These are phyloP conservation scores for Lymantria monacha DNA, from an alignment of 2,888 invertebrate species.

Conservation along the genomic window DNA sequence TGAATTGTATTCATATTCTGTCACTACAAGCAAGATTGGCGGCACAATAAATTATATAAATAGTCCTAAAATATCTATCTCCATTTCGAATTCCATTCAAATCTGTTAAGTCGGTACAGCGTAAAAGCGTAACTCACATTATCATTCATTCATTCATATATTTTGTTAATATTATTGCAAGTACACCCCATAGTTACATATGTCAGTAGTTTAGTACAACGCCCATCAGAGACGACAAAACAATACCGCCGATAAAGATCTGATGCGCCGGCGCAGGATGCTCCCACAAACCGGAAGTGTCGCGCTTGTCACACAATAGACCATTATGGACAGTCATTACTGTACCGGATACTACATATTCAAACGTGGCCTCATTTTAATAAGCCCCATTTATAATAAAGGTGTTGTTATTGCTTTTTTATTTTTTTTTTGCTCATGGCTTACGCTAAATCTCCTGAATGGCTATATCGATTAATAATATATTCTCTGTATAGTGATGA, in stretches of 20 bases:
- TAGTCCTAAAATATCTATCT: too few relatives aligned
- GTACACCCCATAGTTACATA: too few relatives aligned
- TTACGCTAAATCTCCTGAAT: not conserved
- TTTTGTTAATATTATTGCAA: too few relatives aligned
- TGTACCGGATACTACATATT: conserved; percentile 52
- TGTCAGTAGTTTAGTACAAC: not conserved
- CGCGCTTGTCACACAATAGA: conserved; percentile 63
- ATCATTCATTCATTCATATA: too few relatives aligned
- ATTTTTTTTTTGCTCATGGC: conserved; percentile 8
- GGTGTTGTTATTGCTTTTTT: conserved; percentile 9
- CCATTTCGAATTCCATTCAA: too few relatives aligned
- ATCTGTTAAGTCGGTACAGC: too few relatives aligned
- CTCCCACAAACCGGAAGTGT: conserved; percentile 57
- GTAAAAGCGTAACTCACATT: too few relatives aligned
- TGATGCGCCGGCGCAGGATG: conserved; percentile 54
- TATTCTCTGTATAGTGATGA: not conserved
- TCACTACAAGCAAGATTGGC: too few relatives aligned
- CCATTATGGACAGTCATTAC: conserved; percentile 69
- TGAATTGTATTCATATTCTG: too few relatives aligned
- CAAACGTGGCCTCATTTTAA: conserved; percentile 40
- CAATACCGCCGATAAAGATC: conserved; percentile 33
- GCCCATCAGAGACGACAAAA: conserved; percentile 18
- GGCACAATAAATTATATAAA: too few relatives aligned
- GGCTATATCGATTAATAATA: not conserved
- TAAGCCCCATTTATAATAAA: conserved; percentile 18